Conservation (phyloP, 2,113 vertebrate genomes). For the Pao palembangensis region DNA sequence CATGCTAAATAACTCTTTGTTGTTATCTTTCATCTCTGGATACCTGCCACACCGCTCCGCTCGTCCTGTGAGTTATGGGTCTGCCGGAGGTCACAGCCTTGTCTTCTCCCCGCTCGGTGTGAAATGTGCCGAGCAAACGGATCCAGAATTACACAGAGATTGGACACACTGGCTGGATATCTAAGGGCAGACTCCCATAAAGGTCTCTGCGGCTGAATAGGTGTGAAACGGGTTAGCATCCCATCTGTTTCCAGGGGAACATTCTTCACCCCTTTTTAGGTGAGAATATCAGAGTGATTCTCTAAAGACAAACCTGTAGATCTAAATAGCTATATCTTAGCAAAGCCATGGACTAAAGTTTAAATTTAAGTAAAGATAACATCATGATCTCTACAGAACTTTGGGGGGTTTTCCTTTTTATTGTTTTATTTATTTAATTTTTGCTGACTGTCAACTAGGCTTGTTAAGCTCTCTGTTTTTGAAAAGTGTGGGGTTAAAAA, state of each 20-base stretch:
- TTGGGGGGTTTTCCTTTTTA: background rate
- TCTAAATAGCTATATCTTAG: slow-evolving; percentile 20
- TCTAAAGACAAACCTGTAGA: slow-evolving; percentile 26
- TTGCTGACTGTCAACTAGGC: slow-evolving; percentile 13
- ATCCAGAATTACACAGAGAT: slow-evolving; percentile 70
- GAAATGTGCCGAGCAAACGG: slow-evolving; percentile 90
- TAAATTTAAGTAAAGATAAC: slow-evolving; percentile 8
- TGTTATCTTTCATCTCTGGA: slow-evolving; percentile 84
- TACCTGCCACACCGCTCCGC: slow-evolving; percentile 75
- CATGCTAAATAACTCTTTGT: slow-evolving; percentile 81
- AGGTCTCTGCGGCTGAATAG: slow-evolving; percentile 48
- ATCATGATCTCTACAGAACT: background rate
- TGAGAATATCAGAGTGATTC: slow-evolving; percentile 26
- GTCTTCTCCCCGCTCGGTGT: slow-evolving; percentile 79
- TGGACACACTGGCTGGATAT: slow-evolving; percentile 65
- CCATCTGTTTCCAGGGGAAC: slow-evolving; percentile 60
- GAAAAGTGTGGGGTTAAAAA: slow-evolving; percentile 38
- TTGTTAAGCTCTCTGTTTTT: slow-evolving; percentile 39
- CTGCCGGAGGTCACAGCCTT: slow-evolving; percentile 69
- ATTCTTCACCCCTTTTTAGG: slow-evolving; percentile 25
- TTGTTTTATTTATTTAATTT: slow-evolving; percentile 19
- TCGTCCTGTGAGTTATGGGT: slow-evolving; percentile 83
- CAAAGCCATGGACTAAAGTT: background rate
- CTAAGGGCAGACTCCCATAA: slow-evolving; percentile 43
- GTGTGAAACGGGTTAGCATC: slow-evolving; percentile 59